Percentiles rank a stretch among this genome's conserved stretches.
Conservation (phyloP, 2,797 vertebrate species). For the Rhyacichthys aspro region DNA sequence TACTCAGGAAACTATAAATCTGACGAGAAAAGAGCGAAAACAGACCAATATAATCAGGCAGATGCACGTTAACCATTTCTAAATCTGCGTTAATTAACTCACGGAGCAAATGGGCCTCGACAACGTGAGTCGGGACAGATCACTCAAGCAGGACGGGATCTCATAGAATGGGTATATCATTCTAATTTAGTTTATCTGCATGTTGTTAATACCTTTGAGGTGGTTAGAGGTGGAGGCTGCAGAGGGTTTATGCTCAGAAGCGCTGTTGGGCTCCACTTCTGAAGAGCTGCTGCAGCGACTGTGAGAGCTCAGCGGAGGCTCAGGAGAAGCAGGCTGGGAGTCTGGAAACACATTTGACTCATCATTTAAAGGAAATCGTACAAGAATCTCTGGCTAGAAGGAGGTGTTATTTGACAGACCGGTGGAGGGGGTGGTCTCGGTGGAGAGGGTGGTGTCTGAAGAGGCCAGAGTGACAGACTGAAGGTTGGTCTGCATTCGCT, state of each 20-base stretch:
- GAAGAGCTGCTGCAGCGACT: slow-evolving; percentile 34
- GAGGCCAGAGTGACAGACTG: slow-evolving; percentile 24
- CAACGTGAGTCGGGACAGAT: no score
- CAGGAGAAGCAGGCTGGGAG: slow-evolving; percentile 28
- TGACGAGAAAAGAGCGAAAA: no score
- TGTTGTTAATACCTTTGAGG: not conserved
- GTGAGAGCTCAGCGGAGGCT: slow-evolving; percentile 35
- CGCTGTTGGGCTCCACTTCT: slow-evolving; percentile 38
- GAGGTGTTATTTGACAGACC: slow-evolving; percentile 32
- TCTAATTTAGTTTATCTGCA: no score
- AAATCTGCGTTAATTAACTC: no score
- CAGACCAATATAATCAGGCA: no score
- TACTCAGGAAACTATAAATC: no score
- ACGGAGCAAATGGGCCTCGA: no score
- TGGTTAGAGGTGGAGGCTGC: slow-evolving; percentile 41
- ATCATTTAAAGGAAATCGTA: no score
- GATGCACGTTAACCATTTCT: no score
- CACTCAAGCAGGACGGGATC: no score
- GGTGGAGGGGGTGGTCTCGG: slow-evolving; percentile 37
- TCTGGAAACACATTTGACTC: slow-evolving; percentile 38
- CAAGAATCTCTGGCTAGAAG: no score
- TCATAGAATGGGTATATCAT: no score
- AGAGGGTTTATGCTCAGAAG: slow-evolving; percentile 19
- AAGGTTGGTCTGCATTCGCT: slow-evolving; percentile 69
- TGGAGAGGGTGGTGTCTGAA: slow-evolving; percentile 34